phyloP scores from a whole-genome alignment of 2,888 invertebrate genomes.

The Tachystola acroxantha region DNA sequence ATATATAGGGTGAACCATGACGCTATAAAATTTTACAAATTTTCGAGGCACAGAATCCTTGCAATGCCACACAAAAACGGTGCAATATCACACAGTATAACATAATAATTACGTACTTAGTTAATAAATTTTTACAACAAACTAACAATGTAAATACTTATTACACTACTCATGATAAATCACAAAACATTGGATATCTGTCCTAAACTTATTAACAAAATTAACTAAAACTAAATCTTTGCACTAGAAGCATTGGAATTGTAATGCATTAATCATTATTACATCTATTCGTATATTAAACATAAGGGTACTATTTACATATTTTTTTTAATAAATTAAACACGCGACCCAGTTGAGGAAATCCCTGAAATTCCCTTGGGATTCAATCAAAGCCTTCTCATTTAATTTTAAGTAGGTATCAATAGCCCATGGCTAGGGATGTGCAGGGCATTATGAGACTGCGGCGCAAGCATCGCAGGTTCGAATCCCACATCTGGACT shows the following conservation, averaged over 20 bases:
- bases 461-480: too few relatives aligned
- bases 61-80: conserved; percentile 13
- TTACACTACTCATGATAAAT: conserved; percentile 18
- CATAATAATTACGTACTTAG: background rate
- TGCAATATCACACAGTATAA: conserved; percentile 12
- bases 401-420: too few relatives aligned
- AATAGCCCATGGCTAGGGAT: too few relatives aligned
- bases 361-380: too few relatives aligned
- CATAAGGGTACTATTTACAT: conserved; percentile 19
- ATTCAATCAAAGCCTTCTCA: too few relatives aligned
- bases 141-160: background rate
- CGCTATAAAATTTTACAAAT: background rate
- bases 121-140: too few relatives aligned
- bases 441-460: too few relatives aligned
- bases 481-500: too few relatives aligned
- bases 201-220: conserved; percentile 9
- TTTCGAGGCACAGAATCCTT: conserved; percentile 2
- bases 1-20: background rate
- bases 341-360: too few relatives aligned
- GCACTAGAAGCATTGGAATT: conserved; percentile 63
- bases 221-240: conserved; percentile 38
- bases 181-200: conserved; percentile 35
- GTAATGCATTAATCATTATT: conserved; percentile 32
- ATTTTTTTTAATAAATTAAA: conserved; percentile 25
- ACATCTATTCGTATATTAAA: conserved; percentile 2